Conservation (phyloP, 2,797 vertebrate species). For the Etheostoma nigrum region DNA sequence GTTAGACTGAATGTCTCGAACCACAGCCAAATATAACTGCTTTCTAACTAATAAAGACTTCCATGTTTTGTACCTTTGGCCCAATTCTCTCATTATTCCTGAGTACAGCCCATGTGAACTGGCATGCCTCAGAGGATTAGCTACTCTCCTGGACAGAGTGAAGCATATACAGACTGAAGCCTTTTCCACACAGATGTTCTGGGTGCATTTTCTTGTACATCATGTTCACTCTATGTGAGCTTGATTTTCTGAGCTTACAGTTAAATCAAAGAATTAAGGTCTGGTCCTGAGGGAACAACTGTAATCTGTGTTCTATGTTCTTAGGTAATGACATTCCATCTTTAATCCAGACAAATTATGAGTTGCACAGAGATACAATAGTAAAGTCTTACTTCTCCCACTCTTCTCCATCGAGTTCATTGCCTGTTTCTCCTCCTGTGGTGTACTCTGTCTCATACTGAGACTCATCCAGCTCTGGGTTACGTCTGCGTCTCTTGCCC, state of each 20-base stretch:
- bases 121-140: constrained; percentile 79
- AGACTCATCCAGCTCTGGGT: constrained; percentile 88
- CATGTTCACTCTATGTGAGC: constrained; percentile 16
- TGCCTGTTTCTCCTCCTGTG: constrained; percentile 89
- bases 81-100: constrained; percentile 73
- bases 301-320: constrained; percentile 42
- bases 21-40: constrained; percentile 10
- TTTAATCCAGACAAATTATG: constrained; percentile 42
- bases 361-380: constrained; percentile 6
- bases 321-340: constrained; percentile 41
- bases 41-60: constrained; percentile 20
- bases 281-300: constrained; percentile 53
- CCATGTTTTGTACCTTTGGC: constrained; percentile 71
- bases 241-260: constrained; percentile 43
- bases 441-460: constrained; percentile 93
- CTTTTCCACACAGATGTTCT: constrained; percentile 15
- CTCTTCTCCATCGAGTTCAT: constrained; percentile 85
- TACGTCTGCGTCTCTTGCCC: constrained; percentile 82
- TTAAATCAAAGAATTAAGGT: constrained; percentile 59
- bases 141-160: constrained; percentile 47
- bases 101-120: constrained; percentile 60
- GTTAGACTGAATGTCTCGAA: constrained; percentile 5
- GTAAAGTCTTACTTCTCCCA: constrained; percentile 81
- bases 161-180: constrained; percentile 13
- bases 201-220: constrained; percentile 2